phyloP scores from a whole-genome alignment of 2,113 vertebrate genomes.

The Carollia perspicillata region DNA sequence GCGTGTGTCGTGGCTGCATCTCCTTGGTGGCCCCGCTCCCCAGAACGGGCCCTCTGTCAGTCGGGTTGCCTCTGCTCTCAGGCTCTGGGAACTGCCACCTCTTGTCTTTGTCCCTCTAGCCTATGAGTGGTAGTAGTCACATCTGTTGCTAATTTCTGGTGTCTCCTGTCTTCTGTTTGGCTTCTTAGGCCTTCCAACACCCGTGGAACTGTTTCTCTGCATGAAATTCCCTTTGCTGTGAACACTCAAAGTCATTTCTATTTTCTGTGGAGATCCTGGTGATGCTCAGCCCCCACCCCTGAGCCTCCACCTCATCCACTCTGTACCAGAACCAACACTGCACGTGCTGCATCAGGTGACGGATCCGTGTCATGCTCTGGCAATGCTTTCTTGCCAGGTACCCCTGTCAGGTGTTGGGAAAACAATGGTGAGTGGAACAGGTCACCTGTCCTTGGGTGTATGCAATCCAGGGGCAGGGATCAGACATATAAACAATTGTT shows the following conservation, averaged over 20 bases:
- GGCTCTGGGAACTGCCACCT: background rate
- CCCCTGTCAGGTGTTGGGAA: background rate
- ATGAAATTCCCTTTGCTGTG: background rate
- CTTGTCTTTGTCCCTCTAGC: background rate
- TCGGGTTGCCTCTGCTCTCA: background rate
- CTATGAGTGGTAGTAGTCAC: background rate
- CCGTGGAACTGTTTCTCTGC: background rate
- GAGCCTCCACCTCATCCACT: background rate
- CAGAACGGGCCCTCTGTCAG: background rate
- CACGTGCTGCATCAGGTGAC: background rate
- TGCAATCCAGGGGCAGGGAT: background rate
- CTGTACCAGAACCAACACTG: background rate
- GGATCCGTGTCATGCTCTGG: too few relatives aligned
- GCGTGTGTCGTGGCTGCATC: too few relatives aligned
- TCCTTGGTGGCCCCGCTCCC: rapidly evolving
- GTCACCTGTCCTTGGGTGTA: background rate
- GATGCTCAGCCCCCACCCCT: rapidly evolving
- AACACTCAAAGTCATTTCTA: background rate
- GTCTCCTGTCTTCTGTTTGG: background rate
- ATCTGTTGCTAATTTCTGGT: background rate
- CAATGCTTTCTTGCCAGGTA: background rate
- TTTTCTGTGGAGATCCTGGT: background rate
- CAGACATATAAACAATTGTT: background rate
- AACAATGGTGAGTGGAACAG: background rate
- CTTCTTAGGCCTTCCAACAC: background rate